Evolutionary conservation across 2,797 vertebrate genomes (phyloP).

Genomic region (Anisognathus igniventris): DNA sequence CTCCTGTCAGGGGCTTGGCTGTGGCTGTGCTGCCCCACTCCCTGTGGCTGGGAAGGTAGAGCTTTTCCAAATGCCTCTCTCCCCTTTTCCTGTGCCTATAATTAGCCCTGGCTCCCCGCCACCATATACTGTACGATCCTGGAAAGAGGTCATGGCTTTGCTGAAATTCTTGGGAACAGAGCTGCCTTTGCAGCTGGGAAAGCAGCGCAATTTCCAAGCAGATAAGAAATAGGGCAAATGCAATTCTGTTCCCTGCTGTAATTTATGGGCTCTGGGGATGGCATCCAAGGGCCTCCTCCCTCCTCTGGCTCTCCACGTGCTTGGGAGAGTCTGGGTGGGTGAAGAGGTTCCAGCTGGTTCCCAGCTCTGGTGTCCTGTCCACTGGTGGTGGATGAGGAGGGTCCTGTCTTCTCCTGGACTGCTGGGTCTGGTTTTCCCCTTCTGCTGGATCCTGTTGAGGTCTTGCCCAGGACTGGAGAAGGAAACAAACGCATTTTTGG

Average conservation of each 20-base stretch:
- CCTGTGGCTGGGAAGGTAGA: neutral
- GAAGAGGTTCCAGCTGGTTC: neutral
- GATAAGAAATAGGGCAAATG: conserved; percentile 41
- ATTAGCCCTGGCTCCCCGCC: conserved; percentile 54
- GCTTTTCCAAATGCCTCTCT: neutral
- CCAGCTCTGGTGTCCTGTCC: rapidly evolving
- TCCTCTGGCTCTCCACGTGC: neutral
- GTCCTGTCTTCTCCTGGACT: neutral
- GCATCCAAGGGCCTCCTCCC: neutral
- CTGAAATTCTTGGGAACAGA: conserved; percentile 20
- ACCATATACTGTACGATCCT: conserved; percentile 19
- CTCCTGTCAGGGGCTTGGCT: rapidly evolving
- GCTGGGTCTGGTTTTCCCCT: neutral
- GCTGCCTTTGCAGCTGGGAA: conserved; percentile 43
- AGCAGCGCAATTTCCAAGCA: neutral
- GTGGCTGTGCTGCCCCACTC: rapidly evolving
- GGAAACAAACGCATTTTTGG: neutral
- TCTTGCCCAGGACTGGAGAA: neutral
- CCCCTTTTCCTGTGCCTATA: conserved; percentile 29
- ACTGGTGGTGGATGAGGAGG: rapidly evolving
- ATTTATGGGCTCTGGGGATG: neutral
- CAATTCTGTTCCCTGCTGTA: neutral
- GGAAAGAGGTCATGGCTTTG: conserved; percentile 48
- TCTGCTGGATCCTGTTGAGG: neutral
- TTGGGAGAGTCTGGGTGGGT: neutral